A percentile compares a stretch with the other conserved stretches of the same genome.
Conservation (phyloP, 2,797 vertebrate genomes). For the Phoeniculus purpureus region DNA sequence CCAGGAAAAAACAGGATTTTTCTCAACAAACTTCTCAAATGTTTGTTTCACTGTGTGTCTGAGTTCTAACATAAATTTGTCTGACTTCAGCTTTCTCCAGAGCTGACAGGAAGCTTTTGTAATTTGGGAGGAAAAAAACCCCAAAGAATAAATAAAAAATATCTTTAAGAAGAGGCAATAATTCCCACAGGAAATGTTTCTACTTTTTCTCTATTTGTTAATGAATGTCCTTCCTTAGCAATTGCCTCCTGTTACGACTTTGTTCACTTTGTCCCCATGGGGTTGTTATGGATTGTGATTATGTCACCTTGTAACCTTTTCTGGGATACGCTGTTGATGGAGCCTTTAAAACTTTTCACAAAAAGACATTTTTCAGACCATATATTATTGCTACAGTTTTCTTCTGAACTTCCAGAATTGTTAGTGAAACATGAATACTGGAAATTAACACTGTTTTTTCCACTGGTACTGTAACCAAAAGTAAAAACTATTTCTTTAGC, state of each 20-base stretch:
- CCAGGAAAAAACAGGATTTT: not conserved
- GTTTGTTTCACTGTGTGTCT: not conserved
- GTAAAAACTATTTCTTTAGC: not conserved
- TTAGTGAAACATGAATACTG: not conserved
- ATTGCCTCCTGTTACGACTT: not conserved
- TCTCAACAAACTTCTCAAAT: not conserved
- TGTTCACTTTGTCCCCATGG: not conserved
- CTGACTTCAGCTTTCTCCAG: not conserved
- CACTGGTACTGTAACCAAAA: not conserved
- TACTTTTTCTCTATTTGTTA: not conserved
- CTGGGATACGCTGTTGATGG: not conserved
- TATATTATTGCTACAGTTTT: not conserved
- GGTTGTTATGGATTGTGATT: not conserved
- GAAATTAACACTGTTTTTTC: not conserved
- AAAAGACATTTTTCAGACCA: not conserved
- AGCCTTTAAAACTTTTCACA: not conserved
- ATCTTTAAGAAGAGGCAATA: not conserved
- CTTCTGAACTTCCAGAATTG: not conserved
- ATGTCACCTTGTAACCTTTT: not conserved
- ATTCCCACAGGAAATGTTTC: not conserved
- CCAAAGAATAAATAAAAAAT: fast-evolving
- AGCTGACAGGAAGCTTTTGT: not conserved
- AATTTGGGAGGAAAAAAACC: not conserved
- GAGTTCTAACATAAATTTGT: not conserved
- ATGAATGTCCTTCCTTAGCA: not conserved